Evolutionary conservation across 2,113 vertebrate species (phyloP).

Genomic region (Pampusana beccarii): DNA sequence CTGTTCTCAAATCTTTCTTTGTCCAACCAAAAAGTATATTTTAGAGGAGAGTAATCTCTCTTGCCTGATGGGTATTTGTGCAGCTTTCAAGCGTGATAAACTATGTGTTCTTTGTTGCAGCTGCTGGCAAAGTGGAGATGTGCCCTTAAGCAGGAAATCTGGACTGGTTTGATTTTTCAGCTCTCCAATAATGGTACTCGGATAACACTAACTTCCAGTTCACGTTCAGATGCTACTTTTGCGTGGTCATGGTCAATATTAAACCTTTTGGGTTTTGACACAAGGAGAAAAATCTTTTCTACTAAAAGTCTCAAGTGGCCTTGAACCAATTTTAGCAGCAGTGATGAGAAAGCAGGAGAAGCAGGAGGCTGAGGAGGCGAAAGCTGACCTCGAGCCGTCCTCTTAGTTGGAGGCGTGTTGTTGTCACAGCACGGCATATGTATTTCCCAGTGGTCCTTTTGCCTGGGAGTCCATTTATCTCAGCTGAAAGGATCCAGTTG

Average conservation of each 20-base stretch:
- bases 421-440: slow-evolving; percentile 22
- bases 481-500: slow-evolving; percentile 20
- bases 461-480: slow-evolving; percentile 37
- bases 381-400: slow-evolving; percentile 29
- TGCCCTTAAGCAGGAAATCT: slow-evolving; percentile 42
- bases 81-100: slow-evolving; percentile 36
- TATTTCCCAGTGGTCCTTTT: slow-evolving; percentile 32
- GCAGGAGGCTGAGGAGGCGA: slow-evolving; percentile 37
- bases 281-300: background rate
- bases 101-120: background rate
- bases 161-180: slow-evolving; percentile 15
- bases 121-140: slow-evolving; percentile 36
- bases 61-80: slow-evolving; percentile 28
- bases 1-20: background rate
- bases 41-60: background rate
- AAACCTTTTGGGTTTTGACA: background rate
- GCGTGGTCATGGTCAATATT: background rate
- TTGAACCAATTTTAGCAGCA: slow-evolving; percentile 37
- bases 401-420: slow-evolving; percentile 12
- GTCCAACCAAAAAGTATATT: background rate
- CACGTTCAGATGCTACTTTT: background rate
- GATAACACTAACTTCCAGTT: background rate
- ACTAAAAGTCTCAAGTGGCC: slow-evolving; percentile 32
- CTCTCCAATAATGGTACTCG: background rate
- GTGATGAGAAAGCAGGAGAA: slow-evolving; percentile 14